phyloP scores from a whole-genome alignment of 2,888 invertebrate species.

The Carpatolechia fugitivella region DNA sequence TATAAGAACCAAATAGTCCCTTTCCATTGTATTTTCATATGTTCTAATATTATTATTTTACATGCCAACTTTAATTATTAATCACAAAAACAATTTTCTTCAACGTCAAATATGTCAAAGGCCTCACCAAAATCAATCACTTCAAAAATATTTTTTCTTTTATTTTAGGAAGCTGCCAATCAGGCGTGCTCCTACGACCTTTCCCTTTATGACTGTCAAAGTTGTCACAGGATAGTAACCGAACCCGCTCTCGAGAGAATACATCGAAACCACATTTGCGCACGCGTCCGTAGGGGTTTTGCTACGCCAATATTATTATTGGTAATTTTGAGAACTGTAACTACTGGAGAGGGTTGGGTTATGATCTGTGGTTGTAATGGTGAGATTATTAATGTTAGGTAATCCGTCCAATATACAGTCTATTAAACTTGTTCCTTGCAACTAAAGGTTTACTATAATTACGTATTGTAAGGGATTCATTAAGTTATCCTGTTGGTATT shows the following conservation, averaged over 20 bases:
- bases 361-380: neutral
- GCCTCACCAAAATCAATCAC: neutral
- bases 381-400: neutral
- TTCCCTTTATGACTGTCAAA: constrained; percentile 15
- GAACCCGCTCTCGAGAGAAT: constrained; percentile 43
- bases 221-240: constrained; percentile 29
- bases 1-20: too few relatives aligned
- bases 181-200: neutral
- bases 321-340: neutral
- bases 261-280: constrained; percentile 52
- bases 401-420: too few relatives aligned
- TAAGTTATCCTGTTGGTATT: too few relatives aligned
- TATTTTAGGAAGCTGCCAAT: neutral
- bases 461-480: too few relatives aligned
- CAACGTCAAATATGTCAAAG: neutral
- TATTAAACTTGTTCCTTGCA: too few relatives aligned
- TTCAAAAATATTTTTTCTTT: neutral
- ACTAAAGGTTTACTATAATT: too few relatives aligned
- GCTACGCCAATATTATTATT: constrained; percentile 5
- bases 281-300: constrained; percentile 27
- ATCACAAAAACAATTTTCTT: neutral
- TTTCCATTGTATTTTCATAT: too few relatives aligned
- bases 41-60: too few relatives aligned
- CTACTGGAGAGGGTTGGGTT: neutral
- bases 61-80: too few relatives aligned